Evolutionary conservation across 2,113 vertebrate species (phyloP), one percentile per base, ranked within the genome.

Genomic region (Maccullochella peelii): DNA sequence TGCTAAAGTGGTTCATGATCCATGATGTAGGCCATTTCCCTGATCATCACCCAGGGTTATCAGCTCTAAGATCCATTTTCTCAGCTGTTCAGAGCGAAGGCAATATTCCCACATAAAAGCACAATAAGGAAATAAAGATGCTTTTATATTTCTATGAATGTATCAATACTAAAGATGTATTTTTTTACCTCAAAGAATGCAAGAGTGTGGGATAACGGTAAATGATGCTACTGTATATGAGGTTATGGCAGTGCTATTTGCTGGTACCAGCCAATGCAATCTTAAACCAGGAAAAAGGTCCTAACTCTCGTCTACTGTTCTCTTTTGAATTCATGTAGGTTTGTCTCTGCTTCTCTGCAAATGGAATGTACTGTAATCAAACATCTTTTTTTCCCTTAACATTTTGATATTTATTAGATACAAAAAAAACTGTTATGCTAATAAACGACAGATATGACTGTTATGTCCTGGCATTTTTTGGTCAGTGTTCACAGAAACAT

Each of bases 101-200:
- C 92, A 95, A 94, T 93, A 93, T 90, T 83, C 85, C 85, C 88
- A 63, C 50, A 79, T 85, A 89, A 93, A 95, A 94, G 94, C 93
- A 94, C 93, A 94, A 94, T 77, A 73, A 83, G 74, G 86, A 89
- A 59, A 89, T 72, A 78, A 81, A 89, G 88, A 92, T 47, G 69
- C 83, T 92, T 92, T 92, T 94, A 91, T 94, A 95, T 92, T 94
- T 94, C 87, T 94, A 94, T 93, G 94, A 95, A 94, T 95, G 93
- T 95, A 94, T 93, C 85, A 52, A 89, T 87, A 89, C 33, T 89
- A 91, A 92, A 94, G 78, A 92, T 93, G 89, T 94, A 93, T 94
- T 92, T 95, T 94, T 94, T 86, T 94, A 94, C 91, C 86, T 89
- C 65, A 89, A 87, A 81, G 58, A 73, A 84, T 90, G 88, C 90